Evolutionary conservation across 2,888 invertebrate species (phyloP).

Genomic region (Rugalucina vietnamica): DNA sequence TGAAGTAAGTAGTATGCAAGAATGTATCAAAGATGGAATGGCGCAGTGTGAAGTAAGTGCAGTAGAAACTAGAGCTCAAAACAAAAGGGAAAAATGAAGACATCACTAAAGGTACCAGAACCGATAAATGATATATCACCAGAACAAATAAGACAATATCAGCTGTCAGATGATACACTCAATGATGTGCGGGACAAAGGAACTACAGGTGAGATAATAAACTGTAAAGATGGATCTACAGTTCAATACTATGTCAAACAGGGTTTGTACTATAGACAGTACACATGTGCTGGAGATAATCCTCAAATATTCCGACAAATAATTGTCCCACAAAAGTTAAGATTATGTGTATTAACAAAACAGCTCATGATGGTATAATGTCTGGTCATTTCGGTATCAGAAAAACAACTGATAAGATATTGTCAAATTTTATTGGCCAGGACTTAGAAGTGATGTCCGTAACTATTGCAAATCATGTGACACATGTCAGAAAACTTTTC

Average conservation of each 20-base stretch:
- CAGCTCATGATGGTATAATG: conserved; percentile 59
- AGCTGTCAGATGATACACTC: not conserved
- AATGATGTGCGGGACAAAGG: too few relatives aligned
- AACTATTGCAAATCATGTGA: conserved; percentile 56
- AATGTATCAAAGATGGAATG: too few relatives aligned
- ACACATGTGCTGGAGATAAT: not conserved
- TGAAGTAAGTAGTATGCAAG: too few relatives aligned
- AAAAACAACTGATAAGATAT: not conserved
- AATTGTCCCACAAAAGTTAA: conserved; percentile 46
- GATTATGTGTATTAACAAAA: conserved; percentile 30
- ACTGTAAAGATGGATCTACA: not conserved
- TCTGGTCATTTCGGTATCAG: conserved; percentile 15
- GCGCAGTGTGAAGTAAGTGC: too few relatives aligned
- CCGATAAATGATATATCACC: not conserved
- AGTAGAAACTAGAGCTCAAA: not conserved
- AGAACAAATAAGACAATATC: not conserved
- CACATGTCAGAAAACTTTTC: conserved; percentile 43
- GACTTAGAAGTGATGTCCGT: conserved; percentile 32
- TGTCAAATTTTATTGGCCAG: conserved; percentile 61
- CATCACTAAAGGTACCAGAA: too few relatives aligned
- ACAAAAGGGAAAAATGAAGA: not conserved
- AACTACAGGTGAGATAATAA: too few relatives aligned
- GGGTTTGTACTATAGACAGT: conserved; percentile 32
- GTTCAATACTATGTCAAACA: not conserved
- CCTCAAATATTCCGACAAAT: too few relatives aligned